Percentiles rank a stretch among this genome's conserved stretches.
These are phyloP conservation scores for Hofmannophila pseudospretella DNA, from an alignment of 2,888 invertebrate species.

Conservation along the genomic window DNA sequence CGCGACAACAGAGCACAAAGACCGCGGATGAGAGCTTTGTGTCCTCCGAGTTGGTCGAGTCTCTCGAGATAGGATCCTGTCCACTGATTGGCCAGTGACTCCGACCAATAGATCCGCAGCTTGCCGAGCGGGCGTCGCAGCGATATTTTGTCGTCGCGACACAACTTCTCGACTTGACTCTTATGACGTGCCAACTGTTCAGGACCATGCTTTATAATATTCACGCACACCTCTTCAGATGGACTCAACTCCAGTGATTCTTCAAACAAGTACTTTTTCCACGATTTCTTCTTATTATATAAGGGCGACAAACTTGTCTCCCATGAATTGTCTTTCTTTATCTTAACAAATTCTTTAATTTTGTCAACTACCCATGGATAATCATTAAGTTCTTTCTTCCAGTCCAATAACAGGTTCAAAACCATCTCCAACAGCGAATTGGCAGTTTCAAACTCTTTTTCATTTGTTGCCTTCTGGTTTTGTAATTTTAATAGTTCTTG, in stretches of 20 bases:
- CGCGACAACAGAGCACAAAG: slow-evolving; percentile 38
- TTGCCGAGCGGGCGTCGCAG: slow-evolving; percentile 35
- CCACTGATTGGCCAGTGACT: slow-evolving; percentile 38
- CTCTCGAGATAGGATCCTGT: slow-evolving; percentile 25
- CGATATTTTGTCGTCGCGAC: slow-evolving; percentile 27
- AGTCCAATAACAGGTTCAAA: slow-evolving; percentile 37
- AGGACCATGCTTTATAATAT: slow-evolving; percentile 54
- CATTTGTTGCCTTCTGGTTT: slow-evolving; percentile 18
- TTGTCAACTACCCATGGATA: slow-evolving; percentile 36
- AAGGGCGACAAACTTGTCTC: slow-evolving; percentile 28
- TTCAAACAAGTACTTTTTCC: slow-evolving; percentile 48
- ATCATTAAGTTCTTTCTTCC: slow-evolving; percentile 39
- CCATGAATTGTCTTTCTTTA: slow-evolving; percentile 36
- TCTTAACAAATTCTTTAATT: slow-evolving; percentile 35
- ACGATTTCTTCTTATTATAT: slow-evolving; percentile 50
- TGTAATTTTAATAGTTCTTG: slow-evolving; percentile 23
- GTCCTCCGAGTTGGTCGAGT: slow-evolving; percentile 27
- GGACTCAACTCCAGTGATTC: slow-evolving; percentile 43
- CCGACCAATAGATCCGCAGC: slow-evolving; percentile 49
- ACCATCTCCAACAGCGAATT: slow-evolving; percentile 19
- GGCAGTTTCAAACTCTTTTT: slow-evolving; percentile 23
- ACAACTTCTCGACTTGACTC: slow-evolving; percentile 28
- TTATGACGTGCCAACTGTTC: slow-evolving; percentile 31
- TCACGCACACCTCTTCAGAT: slow-evolving; percentile 40
- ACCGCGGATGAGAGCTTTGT: slow-evolving; percentile 38